Evolutionary conservation across 2,797 vertebrate genomes (phyloP).

Genomic region (Crocodylus rhombifer): DNA sequence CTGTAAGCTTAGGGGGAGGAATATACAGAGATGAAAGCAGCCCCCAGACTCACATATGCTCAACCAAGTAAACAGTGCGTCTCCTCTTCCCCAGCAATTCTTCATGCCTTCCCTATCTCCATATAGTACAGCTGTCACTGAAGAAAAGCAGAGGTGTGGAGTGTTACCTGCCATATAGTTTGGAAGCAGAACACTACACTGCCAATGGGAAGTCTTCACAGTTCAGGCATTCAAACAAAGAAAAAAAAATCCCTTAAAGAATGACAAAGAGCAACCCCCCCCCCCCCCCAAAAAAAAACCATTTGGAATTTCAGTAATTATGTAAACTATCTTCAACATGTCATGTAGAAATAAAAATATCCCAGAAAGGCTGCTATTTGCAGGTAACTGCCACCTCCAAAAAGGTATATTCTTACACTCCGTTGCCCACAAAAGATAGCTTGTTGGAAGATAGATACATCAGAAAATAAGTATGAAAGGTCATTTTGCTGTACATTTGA

Average conservation of each 20-base stretch:
- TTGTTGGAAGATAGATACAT: not conserved
- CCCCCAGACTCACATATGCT: not conserved
- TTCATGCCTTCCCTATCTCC: not conserved
- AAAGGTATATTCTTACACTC: not conserved
- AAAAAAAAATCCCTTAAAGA: not conserved
- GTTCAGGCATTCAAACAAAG: not conserved
- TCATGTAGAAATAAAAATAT: not conserved
- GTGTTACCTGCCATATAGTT: not conserved
- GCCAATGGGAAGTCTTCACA: not conserved
- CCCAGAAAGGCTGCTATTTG: not conserved
- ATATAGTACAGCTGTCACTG: not conserved
- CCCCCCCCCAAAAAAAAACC: not conserved
- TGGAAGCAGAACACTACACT: not conserved
- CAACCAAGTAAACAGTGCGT: not conserved
- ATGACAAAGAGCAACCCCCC: not conserved
- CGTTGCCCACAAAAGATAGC: not conserved
- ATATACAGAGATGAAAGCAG: not conserved
- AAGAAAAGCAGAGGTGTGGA: not conserved
- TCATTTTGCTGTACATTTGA: not conserved
- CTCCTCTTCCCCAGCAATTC: not conserved
- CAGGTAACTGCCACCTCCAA: not conserved
- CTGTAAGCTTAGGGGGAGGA: not conserved
- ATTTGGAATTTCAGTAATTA: not conserved
- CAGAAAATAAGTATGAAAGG: conserved; percentile 1
- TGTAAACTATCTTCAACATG: not conserved